Percentiles rank a stretch among this genome's conserved stretches.
These are phyloP conservation scores for Rhamphomyia laevipes DNA, from an alignment of 2,888 invertebrate genomes.

Conservation along the genomic window DNA sequence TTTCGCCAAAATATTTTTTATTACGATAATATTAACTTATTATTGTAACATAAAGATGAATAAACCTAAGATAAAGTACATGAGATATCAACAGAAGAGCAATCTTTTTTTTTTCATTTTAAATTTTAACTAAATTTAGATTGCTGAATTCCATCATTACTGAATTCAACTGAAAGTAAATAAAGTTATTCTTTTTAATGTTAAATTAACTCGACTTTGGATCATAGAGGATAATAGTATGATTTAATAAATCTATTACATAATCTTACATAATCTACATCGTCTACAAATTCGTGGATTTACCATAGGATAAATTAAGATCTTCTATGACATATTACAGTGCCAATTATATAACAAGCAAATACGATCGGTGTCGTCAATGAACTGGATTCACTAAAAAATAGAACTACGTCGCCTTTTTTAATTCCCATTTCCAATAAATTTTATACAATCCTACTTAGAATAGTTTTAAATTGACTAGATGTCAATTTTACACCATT, in stretches of 20 bases:
- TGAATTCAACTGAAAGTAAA: neutral
- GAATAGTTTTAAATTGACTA: neutral
- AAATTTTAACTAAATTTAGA: no score
- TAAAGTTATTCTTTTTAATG: neutral
- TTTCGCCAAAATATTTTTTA: no score
- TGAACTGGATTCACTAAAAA: neutral
- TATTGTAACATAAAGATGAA: no score
- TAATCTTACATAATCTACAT: neutral
- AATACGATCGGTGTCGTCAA: neutral
- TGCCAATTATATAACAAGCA: constrained; percentile 1
- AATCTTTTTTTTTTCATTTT: no score
- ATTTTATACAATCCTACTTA: neutral
- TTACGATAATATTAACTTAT: no score
- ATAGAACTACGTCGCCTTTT: constrained; percentile 1
- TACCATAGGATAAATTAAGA: constrained; percentile 2
- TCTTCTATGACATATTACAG: constrained; percentile 1
- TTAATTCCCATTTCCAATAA: neutral
- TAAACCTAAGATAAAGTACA: no score
- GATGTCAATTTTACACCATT: neutral
- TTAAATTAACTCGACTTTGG: neutral
- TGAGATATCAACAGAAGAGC: no score
- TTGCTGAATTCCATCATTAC: constrained; percentile 1
- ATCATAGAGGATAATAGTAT: neutral
- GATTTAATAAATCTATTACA: neutral
- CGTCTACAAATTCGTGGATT: constrained; percentile 1